These are phyloP conservation scores for Ridgeia piscesae DNA, from an alignment of 1,140 invertebrate species.

Conservation along the genomic window DNA sequence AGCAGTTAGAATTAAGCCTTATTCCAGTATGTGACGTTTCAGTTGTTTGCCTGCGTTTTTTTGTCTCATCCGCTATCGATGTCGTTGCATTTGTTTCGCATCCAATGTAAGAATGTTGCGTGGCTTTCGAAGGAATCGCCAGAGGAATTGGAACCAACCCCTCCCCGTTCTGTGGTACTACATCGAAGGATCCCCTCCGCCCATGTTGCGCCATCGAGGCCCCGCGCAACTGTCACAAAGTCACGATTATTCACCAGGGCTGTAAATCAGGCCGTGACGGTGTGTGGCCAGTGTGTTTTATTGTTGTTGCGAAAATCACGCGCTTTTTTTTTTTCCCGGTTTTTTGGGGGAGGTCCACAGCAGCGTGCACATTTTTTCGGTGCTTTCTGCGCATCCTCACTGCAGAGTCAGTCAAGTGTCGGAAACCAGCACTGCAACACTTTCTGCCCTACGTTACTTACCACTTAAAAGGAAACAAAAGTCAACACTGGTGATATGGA, in stretches of 20 bases:
- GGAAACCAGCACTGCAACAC: neutral
- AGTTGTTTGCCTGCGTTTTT: neutral
- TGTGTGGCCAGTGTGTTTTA: neutral
- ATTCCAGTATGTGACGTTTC: neutral
- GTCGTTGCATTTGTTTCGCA: neutral
- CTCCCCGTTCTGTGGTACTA: neutral
- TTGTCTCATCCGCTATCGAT: neutral
- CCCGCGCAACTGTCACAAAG: neutral
- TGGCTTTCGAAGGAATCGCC: neutral
- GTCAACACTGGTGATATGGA: too few species aligned
- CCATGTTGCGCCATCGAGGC: neutral
- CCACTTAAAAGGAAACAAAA: neutral
- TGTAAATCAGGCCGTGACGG: neutral
- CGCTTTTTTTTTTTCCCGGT: neutral
- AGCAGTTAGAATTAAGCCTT: too few species aligned
- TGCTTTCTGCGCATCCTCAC: neutral
- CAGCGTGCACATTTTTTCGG: neutral
- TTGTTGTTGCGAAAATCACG: neutral
- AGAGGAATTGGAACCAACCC: neutral
- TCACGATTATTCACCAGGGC: neutral
- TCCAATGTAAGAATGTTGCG: neutral
- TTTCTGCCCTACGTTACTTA: neutral
- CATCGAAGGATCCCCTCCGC: neutral
- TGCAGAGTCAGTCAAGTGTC: neutral
- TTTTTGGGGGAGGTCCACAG: neutral